Conservation (phyloP, 2,888 invertebrate species). For the Emmelina monodactyla region DNA sequence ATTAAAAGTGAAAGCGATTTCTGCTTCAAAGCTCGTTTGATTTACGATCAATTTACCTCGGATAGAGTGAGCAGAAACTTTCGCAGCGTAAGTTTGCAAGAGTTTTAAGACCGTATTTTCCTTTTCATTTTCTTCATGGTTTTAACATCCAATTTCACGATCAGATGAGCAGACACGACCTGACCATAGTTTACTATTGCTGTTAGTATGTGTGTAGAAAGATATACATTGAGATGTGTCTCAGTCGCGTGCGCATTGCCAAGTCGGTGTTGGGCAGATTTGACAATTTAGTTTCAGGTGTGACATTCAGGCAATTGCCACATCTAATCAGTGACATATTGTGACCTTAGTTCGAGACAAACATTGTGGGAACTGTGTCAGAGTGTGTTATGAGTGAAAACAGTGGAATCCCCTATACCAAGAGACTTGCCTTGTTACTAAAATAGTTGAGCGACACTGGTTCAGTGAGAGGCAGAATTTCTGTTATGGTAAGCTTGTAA, state of each 20-base stretch:
- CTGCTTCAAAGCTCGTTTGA: neutral
- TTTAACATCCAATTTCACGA: too few species aligned
- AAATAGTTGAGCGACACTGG: too few species aligned
- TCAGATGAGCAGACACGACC: too few species aligned
- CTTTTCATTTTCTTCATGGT: too few species aligned
- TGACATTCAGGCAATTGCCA: constrained; percentile 29
- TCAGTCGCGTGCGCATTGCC: constrained; percentile 39
- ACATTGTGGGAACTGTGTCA: neutral
- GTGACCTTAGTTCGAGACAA: constrained; percentile 18
- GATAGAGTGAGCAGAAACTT: too few species aligned
- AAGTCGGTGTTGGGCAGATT: constrained; percentile 44
- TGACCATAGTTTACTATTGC: too few species aligned
- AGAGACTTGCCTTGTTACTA: neutral
- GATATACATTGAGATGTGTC: too few species aligned
- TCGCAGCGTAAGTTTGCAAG: too few species aligned
- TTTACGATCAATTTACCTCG: too few species aligned
- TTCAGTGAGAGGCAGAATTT: neutral
- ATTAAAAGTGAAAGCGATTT: neutral
- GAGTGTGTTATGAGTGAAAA: neutral
- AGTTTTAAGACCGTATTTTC: too few species aligned
- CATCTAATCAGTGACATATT: constrained; percentile 6
- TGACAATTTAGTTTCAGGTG: constrained; percentile 47
- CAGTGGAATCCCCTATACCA: neutral
- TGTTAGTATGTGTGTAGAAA: too few species aligned
- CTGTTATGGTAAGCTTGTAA: neutral